Base-by-base conservation (phyloP, 2,113 vertebrate genomes). In the Prunella fulvescens region DNA sequence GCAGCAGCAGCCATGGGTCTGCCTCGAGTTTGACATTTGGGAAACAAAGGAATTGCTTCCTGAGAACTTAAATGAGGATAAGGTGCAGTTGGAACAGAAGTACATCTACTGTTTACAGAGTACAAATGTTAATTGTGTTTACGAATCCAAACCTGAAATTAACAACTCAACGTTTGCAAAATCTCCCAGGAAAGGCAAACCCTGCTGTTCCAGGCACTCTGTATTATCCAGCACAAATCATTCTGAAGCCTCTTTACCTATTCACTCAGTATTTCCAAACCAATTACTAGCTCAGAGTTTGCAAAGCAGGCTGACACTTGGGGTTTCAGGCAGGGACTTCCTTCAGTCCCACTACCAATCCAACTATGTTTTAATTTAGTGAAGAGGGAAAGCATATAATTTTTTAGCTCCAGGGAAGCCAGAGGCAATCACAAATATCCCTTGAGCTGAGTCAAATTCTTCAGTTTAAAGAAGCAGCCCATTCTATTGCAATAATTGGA, bases 301-400 rank as follows among this genome's bases (percentile, higher is more conserved):
- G 96, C 97, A 96, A 97, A 97, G 95, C 76, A 81, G 90, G 37
- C 80, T 96, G 97, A 96, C 96, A 79, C 91, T 76, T 76, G 95
- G 96, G 95, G 87, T 97, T 97, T 97, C 77, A 76, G 48, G 79
- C 62, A 93, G 96, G 91, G 96, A 88, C 96, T 95, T 96, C 95
- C 90, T 96, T 94, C 81, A 93, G 94, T 95, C 96, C 93, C 96
- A 84, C 90, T 85, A 88, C 97, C 96, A 96, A 94, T 95, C 96
- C 83, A 94, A 97, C 96, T 96, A 97, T 83, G 92, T 95, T 97
- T 97, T 96, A 95, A 97, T 97, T 97, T 94, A 97, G 97, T 96
- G 95, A 96, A 96, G 96, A 97, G 94, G 96, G 96, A 97, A 97
- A 97, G 95, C 94, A 95, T 91, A 94, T 94, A 91, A 96, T 95